phyloP scores from a whole-genome alignment of 2,888 invertebrate species.

The Conops quadrifasciatus region DNA sequence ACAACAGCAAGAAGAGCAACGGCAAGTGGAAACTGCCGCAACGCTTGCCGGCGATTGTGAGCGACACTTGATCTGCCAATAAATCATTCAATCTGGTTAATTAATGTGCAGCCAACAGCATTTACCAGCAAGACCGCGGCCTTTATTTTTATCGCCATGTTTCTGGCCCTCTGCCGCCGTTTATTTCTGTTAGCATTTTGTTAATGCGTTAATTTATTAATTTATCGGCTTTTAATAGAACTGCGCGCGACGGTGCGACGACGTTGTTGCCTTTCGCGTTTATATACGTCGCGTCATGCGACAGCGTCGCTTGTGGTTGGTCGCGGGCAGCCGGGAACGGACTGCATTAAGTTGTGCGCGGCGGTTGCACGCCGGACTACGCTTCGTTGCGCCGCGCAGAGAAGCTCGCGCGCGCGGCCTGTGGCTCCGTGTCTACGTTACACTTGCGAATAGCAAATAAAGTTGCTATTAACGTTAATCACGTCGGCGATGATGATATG shows the following conservation, averaged over 20 bases:
- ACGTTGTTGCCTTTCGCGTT: constrained; percentile 1
- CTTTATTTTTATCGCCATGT: not conserved
- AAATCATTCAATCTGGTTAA: constrained; percentile 66
- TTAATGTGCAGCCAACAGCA: constrained; percentile 66
- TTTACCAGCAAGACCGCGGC: constrained; percentile 65
- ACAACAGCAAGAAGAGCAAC: not conserved
- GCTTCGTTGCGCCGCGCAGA: no score
- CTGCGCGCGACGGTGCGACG: not conserved
- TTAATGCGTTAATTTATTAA: constrained; percentile 66
- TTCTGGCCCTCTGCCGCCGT: not conserved
- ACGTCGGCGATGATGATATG: not conserved
- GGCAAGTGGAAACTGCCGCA: constrained; percentile 17
- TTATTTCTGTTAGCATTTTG: constrained; percentile 15
- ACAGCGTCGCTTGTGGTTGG: not conserved
- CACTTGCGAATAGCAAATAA: constrained; percentile 7
- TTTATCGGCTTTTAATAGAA: constrained; percentile 64
- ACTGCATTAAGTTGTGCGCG: not conserved
- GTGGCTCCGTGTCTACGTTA: not conserved
- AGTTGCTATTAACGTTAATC: not conserved
- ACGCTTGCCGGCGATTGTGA: constrained; percentile 31
- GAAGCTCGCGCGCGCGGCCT: not conserved
- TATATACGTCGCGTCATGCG: not conserved
- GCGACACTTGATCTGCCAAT: constrained; percentile 64
- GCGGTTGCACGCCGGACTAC: not conserved
- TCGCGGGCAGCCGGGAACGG: not conserved